Percentiles rank a stretch among this genome's conserved stretches.
phyloP scores from a whole-genome alignment of 2,888 invertebrate genomes.

The Dasysyrphus tricinctus region DNA sequence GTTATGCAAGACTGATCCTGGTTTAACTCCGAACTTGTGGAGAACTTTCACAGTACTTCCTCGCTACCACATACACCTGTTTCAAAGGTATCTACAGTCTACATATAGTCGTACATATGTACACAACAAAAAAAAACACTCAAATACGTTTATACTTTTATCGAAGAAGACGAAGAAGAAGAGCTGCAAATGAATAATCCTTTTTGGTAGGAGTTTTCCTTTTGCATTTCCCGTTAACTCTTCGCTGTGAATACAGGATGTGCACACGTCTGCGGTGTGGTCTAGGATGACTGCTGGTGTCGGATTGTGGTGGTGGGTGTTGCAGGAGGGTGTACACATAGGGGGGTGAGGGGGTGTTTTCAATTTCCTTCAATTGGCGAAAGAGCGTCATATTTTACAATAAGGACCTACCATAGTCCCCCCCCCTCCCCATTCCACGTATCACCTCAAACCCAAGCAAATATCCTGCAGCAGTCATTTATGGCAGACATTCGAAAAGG shows the following conservation, averaged over 20 bases:
- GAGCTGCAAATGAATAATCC: slow-evolving; percentile 70
- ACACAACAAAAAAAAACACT: neutral
- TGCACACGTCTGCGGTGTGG: slow-evolving; percentile 75
- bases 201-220: slow-evolving; percentile 54
- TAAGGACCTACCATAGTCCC: slow-evolving; percentile 48
- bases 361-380: slow-evolving; percentile 75
- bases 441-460: slow-evolving; percentile 49
- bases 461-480: slow-evolving; percentile 71
- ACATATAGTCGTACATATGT: slow-evolving; percentile 5
- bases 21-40: slow-evolving; percentile 74
- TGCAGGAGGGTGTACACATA: neutral
- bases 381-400: slow-evolving; percentile 75
- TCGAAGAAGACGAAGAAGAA: slow-evolving; percentile 25
- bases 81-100: neutral
- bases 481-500: slow-evolving; percentile 59
- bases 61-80: slow-evolving; percentile 48
- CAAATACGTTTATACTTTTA: slow-evolving; percentile 9
- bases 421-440: no score
- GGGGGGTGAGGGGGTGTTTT: slow-evolving; percentile 45
- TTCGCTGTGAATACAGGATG: slow-evolving; percentile 69
- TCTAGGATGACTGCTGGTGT: slow-evolving; percentile 58
- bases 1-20: slow-evolving; percentile 75
- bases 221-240: slow-evolving; percentile 64
- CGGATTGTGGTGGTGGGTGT: slow-evolving; percentile 12
- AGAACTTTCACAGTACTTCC: slow-evolving; percentile 62